phyloP scores from a whole-genome alignment of 2,888 invertebrate genomes.

The Xestia rhomboidea region DNA sequence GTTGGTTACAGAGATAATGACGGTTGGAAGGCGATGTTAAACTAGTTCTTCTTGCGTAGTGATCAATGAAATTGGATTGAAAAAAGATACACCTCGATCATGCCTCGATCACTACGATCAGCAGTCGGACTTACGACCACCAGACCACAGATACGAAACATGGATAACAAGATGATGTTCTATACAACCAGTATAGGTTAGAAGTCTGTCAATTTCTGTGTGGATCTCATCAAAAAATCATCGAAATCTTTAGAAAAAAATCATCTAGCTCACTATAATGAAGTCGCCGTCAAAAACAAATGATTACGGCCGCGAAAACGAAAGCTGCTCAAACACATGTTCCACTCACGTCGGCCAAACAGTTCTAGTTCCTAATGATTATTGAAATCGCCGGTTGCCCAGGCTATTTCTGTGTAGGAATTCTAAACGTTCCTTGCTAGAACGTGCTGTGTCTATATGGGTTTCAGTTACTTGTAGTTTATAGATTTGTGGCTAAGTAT shows the following conservation, averaged over 20 bases:
- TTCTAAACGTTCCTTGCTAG: slow-evolving; percentile 71
- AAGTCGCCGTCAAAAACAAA: slow-evolving; percentile 56
- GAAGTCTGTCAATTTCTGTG: background rate
- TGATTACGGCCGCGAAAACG: slow-evolving; percentile 79
- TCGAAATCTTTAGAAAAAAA: background rate
- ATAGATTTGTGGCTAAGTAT: background rate
- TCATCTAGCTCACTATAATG: background rate
- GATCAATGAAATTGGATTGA: background rate
- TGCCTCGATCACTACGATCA: background rate
- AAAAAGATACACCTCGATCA: no score
- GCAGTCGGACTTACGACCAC: background rate
- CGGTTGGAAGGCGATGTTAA: background rate
- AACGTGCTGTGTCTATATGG: slow-evolving; percentile 54
- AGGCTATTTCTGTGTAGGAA: slow-evolving; percentile 84
- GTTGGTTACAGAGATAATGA: background rate
- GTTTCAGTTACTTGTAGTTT: slow-evolving; percentile 17
- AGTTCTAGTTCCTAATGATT: slow-evolving; percentile 85
- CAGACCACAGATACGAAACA: background rate
- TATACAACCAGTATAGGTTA: background rate
- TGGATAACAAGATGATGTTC: background rate
- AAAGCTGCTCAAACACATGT: slow-evolving; percentile 69
- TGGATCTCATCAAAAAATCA: background rate
- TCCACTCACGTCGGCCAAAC: slow-evolving; percentile 67
- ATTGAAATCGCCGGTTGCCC: slow-evolving; percentile 86
- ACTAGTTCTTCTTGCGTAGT: background rate